Evolutionary conservation across 2,113 vertebrate species (phyloP), one percentile per base, ranked within the genome.

Genomic region (Urocolius indicus): DNA sequence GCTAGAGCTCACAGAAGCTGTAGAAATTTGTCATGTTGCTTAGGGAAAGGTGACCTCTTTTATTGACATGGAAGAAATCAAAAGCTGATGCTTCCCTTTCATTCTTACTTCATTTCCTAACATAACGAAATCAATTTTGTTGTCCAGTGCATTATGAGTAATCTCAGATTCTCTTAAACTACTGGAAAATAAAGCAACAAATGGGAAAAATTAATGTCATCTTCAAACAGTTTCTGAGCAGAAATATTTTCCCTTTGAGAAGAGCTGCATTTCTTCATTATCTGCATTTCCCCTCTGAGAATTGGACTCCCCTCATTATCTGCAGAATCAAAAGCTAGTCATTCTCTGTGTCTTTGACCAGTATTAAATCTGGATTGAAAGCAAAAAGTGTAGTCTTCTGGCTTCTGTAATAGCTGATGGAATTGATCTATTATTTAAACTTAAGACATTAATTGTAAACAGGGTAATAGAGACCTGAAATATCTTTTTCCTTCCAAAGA

Each of bases 351-450:
- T 38, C n/a, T 65, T 30, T 32, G 29, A 10, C 57, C 26, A 52
- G 16, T 32, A 26, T 59, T 41, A 86, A 59, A 20, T 46, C 17
- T 41, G 7, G n/a, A 75, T 6, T 54, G 49, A 62, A 95, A 58
- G 36, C 10, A 85, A 85, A 87, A 81, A 63, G 22, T n/a, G 5
- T 9, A 32, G 46, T 17, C 36, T 92, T 89, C 59, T 58, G 23
- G 63, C 68, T 54, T 73, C 46, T 66, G 18, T 51, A 71, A 66
- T 49, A 83, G 48, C 58, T 85, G 20, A 5, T 61, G 18, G 52
- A 83, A 55, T 21, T 74, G 24, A 91, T 94, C 45, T 87, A 84
- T 82, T 83, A 81, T 93, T 93, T 85, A 85, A 84, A n/a, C 46
- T 55, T 29, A 63, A 49, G 15, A 36, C 1, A 5, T 69, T 85